Percentiles rank a stretch among this genome's conserved stretches.
phyloP scores from a whole-genome alignment of 2,113 vertebrate genomes.

The Crypturellus undulatus region DNA sequence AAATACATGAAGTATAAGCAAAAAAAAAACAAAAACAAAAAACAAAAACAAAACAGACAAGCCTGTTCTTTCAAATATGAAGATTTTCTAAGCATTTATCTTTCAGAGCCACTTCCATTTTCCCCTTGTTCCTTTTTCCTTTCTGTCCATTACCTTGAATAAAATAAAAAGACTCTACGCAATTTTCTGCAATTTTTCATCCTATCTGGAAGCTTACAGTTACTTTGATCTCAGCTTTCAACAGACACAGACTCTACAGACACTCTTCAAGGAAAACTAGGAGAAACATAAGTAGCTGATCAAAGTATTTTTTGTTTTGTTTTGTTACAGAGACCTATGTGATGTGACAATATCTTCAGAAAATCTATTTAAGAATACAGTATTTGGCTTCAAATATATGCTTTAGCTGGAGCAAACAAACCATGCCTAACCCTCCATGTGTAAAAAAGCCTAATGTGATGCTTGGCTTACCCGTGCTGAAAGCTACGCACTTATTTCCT shows the following conservation, averaged over 20 bases:
- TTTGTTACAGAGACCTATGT: slow-evolving; percentile 64
- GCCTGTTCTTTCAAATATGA: slow-evolving; percentile 41
- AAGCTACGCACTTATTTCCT: slow-evolving; percentile 71
- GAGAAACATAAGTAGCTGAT: slow-evolving; percentile 84
- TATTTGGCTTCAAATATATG: slow-evolving; percentile 73
- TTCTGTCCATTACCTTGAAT: slow-evolving; percentile 65
- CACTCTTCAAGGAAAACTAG: slow-evolving; percentile 68
- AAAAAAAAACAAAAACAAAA: neutral
- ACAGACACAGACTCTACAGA: slow-evolving; percentile 65
- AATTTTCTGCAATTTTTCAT: slow-evolving; percentile 82
- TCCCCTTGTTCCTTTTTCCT: slow-evolving; percentile 47
- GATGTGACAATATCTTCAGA: slow-evolving; percentile 69
- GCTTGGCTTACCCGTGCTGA: slow-evolving; percentile 76
- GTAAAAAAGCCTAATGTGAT: slow-evolving; percentile 76
- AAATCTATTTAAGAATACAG: slow-evolving; percentile 63
- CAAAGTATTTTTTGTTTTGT: slow-evolving; percentile 83
- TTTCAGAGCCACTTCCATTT: slow-evolving; percentile 62
- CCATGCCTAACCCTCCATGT: slow-evolving; percentile 72
- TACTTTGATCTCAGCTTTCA: slow-evolving; percentile 90
- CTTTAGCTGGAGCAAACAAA: slow-evolving; percentile 58
- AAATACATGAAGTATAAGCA: slow-evolving; percentile 43
- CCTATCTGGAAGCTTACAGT: slow-evolving; percentile 71
- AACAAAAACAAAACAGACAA: neutral
- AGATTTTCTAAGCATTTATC: slow-evolving; percentile 51
- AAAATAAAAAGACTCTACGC: slow-evolving; percentile 76